Conservation (phyloP, 2,797 vertebrate species). For the Myioborus miniatus region DNA sequence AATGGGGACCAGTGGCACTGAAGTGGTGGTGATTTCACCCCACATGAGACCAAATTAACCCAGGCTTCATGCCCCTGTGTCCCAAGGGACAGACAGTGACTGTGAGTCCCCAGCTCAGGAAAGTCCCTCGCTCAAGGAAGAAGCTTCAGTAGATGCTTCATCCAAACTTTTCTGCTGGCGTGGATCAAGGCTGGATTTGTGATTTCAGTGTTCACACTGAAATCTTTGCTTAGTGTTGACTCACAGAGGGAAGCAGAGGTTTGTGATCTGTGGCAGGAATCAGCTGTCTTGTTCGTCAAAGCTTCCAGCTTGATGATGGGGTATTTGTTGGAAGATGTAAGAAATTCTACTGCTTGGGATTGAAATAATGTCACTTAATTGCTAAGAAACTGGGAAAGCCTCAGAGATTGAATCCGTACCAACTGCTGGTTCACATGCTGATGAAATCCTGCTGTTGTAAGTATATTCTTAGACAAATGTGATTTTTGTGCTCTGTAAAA, state of each 20-base stretch:
- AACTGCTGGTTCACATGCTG: not conserved
- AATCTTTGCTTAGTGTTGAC: rapidly evolving
- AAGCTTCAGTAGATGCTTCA: not conserved
- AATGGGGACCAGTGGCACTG: not conserved
- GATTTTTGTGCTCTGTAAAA: not conserved
- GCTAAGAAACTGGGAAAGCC: not conserved
- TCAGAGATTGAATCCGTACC: not conserved
- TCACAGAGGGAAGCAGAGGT: not conserved
- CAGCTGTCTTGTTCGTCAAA: not conserved
- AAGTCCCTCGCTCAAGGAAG: not conserved
- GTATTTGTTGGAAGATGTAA: not conserved
- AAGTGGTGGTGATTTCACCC: not conserved
- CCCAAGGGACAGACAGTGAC: not conserved
- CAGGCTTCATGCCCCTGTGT: not conserved
- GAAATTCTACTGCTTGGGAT: not conserved
- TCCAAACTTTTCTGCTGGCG: not conserved
- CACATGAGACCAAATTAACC: rapidly evolving
- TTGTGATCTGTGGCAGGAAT: not conserved
- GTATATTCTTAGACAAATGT: not conserved
- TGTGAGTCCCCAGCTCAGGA: not conserved
- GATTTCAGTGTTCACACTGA: not conserved
- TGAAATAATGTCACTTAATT: not conserved
- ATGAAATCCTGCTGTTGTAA: not conserved
- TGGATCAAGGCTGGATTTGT: not conserved
- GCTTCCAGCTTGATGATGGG: not conserved